These are phyloP conservation scores for Hydriomena furcata DNA, from an alignment of 2,888 invertebrate genomes.

Conservation along the genomic window DNA sequence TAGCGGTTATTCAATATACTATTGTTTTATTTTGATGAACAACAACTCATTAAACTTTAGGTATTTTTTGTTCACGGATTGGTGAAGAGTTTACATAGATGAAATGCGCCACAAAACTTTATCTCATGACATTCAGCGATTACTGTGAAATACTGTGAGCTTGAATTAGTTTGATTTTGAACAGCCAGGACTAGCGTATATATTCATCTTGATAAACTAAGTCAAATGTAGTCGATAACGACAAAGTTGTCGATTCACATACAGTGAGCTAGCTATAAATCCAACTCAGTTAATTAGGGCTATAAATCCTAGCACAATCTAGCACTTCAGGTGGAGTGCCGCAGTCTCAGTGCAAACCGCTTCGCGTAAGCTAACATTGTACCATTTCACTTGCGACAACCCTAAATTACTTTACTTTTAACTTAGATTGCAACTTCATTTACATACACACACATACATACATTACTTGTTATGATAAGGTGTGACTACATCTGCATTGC, in stretches of 20 bases:
- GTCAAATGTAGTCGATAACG: slow-evolving; percentile 34
- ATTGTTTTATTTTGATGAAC: too few relatives aligned
- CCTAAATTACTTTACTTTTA: slow-evolving; percentile 29
- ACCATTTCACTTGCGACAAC: slow-evolving; percentile 31
- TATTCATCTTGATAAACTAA: slow-evolving; percentile 28
- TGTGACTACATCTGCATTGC: slow-evolving; percentile 33
- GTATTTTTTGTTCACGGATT: too few relatives aligned
- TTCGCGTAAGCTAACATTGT: slow-evolving; percentile 12
- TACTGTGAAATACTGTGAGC: slow-evolving; percentile 45
- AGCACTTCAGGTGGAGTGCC: slow-evolving; percentile 47
- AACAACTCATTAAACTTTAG: too few relatives aligned
- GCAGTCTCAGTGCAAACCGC: slow-evolving; percentile 37
- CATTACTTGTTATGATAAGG: slow-evolving; percentile 30
- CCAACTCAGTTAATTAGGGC: slow-evolving; percentile 51
- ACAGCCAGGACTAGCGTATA: slow-evolving; percentile 32
- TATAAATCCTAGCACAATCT: slow-evolving; percentile 45
- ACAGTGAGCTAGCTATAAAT: slow-evolving; percentile 43
- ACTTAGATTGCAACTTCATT: slow-evolving; percentile 27
- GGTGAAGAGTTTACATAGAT: too few relatives aligned
- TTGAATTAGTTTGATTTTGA: slow-evolving; percentile 62
- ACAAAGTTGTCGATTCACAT: slow-evolving; percentile 46
- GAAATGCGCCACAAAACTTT: too few relatives aligned
- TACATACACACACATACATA: slow-evolving; percentile 30
- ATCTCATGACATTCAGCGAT: slow-evolving; percentile 46
- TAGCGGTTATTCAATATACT: too few relatives aligned